Conservation (phyloP, 2,797 vertebrate genomes). For the Hylomyscus alleni region DNA sequence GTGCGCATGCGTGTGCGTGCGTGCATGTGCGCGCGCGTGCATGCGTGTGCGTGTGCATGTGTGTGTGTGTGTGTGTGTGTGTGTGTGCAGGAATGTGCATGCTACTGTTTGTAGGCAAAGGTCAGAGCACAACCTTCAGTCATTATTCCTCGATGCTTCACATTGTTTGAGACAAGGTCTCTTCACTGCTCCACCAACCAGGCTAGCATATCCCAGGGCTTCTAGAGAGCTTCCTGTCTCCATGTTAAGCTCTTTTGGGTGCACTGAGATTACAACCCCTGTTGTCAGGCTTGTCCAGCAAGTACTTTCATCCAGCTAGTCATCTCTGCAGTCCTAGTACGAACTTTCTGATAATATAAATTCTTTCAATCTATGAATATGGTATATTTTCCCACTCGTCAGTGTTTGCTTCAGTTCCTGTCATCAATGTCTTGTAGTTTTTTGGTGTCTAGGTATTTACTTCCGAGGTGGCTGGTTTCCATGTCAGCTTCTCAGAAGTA, state of each 20-base stretch:
- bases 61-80: not conserved
- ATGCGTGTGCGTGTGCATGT: not conserved
- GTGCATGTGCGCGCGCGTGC: not conserved
- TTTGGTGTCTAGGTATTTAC: not conserved
- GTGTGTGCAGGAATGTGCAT: not conserved
- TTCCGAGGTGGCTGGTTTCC: not conserved
- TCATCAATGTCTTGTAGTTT: not conserved
- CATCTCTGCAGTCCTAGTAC: not conserved
- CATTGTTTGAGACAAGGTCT: no score
- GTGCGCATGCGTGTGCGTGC: not conserved
- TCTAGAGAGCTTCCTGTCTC: not conserved
- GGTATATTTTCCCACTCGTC: not conserved
- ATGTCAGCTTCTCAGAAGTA: not conserved
- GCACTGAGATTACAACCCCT: not conserved
- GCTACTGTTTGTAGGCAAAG: not conserved
- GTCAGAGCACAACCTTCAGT: not conserved
- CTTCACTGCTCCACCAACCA: not conserved
- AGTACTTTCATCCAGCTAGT: not conserved
- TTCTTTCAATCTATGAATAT: not conserved
- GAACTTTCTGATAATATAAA: not conserved
- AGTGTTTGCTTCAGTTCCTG: not conserved
- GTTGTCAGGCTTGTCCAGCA: not conserved
- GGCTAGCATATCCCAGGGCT: not conserved
- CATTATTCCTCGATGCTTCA: not conserved
- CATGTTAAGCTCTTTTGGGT: not conserved